phyloP scores from a whole-genome alignment of 2,888 invertebrate species.

The Perithous albicinctus region DNA sequence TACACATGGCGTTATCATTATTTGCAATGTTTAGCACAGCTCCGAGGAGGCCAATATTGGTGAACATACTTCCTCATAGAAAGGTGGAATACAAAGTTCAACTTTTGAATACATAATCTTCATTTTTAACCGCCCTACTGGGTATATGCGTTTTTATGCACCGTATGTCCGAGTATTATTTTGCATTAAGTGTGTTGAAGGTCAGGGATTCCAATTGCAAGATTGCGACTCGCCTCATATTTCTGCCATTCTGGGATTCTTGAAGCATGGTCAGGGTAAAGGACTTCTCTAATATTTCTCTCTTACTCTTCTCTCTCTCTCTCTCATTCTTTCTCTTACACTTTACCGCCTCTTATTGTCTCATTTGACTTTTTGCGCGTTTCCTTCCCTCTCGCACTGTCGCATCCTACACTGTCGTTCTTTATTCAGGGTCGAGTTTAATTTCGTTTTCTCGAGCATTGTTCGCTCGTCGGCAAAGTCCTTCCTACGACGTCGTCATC shows the following conservation, averaged over 20 bases:
- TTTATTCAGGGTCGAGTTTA: slow-evolving; percentile 65
- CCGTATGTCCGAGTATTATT: slow-evolving; percentile 1
- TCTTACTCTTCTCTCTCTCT: too few relatives aligned
- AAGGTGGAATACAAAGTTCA: too few relatives aligned
- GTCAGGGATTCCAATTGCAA: slow-evolving; percentile 33
- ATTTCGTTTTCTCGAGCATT: slow-evolving; percentile 68
- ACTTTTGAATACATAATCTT: too few relatives aligned
- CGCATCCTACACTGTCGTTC: slow-evolving; percentile 20
- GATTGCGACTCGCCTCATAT: slow-evolving; percentile 30
- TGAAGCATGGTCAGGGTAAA: slow-evolving; percentile 5
- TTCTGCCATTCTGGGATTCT: slow-evolving; percentile 35
- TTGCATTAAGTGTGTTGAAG: slow-evolving; percentile 20
- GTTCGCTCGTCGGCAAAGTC: slow-evolving; percentile 58
- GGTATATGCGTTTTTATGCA: neutral
- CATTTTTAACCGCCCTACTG: too few relatives aligned
- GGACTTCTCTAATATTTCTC: slow-evolving; percentile 24
- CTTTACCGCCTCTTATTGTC: neutral
- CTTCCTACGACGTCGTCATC: slow-evolving; percentile 33
- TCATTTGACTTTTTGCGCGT: slow-evolving; percentile 14
- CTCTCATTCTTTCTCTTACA: too few relatives aligned
- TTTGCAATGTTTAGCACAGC: too few relatives aligned
- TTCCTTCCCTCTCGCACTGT: neutral
- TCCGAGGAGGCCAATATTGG: too few relatives aligned
- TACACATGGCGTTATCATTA: too few relatives aligned
- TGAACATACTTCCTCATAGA: too few relatives aligned